A percentile compares a stretch with the other conserved stretches of the same genome.
These are phyloP conservation scores for Rotaria socialis DNA, from an alignment of 2,888 invertebrate genomes.

Conservation along the genomic window DNA sequence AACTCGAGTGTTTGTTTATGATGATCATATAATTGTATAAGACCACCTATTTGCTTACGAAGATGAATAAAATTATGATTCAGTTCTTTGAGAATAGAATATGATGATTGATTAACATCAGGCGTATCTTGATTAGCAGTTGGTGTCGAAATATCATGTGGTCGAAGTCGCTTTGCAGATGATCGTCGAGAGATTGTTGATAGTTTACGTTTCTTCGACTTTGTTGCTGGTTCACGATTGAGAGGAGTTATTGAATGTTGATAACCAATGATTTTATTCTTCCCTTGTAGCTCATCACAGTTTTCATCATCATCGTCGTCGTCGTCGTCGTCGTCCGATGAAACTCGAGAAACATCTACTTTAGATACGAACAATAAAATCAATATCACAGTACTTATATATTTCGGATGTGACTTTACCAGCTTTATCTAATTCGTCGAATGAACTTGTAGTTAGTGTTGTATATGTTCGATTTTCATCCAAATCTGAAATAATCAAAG, in stretches of 20 bases:
- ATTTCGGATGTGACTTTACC: background rate
- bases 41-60: too few species aligned
- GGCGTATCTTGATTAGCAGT: too few species aligned
- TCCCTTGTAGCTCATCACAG: background rate
- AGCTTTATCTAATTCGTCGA: background rate
- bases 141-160: too few species aligned
- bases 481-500: background rate
- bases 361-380: background rate
- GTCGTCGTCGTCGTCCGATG: background rate
- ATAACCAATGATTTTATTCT: too few species aligned
- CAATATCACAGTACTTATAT: background rate
- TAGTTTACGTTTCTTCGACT: background rate
- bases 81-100: too few species aligned
- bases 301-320: background rate
- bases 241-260: background rate
- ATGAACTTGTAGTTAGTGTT: background rate
- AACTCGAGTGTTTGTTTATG: too few species aligned
- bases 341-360: background rate
- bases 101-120: too few species aligned
- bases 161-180: background rate
- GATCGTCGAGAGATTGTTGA: background rate
- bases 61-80: too few species aligned
- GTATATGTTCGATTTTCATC: background rate
- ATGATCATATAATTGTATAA: too few species aligned
- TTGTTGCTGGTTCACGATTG: background rate